A percentile compares a stretch with the other conserved stretches of the same genome.
phyloP scores from a whole-genome alignment of 1,140 invertebrate genomes.

The Cecropterus lyciades region DNA sequence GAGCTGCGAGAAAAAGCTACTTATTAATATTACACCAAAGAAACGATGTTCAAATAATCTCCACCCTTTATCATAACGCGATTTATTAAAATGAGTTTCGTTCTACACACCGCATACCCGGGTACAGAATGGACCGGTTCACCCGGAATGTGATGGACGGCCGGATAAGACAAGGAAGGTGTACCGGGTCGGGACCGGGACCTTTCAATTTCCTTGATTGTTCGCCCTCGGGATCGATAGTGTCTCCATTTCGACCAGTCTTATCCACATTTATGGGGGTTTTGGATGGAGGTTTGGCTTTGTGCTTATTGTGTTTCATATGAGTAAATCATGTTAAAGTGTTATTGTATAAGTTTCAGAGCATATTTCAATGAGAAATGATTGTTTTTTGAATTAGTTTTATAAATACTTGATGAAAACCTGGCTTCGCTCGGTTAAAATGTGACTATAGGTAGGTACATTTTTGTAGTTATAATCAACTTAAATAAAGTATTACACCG shows the following conservation, averaged over 20 bases:
- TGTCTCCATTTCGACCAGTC: conserved; percentile 18
- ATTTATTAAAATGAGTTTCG: conserved; percentile 16
- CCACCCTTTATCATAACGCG: conserved; percentile 3
- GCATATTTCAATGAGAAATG: too few relatives aligned
- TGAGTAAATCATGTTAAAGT: background rate
- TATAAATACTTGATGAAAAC: too few relatives aligned
- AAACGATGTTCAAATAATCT: too few relatives aligned
- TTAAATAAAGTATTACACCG: too few relatives aligned
- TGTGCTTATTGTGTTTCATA: background rate
- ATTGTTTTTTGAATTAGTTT: too few relatives aligned
- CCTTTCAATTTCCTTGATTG: conserved; percentile 37
- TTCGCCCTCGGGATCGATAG: conserved; percentile 28
- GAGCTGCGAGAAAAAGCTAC: too few relatives aligned
- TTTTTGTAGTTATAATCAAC: too few relatives aligned
- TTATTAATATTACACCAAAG: too few relatives aligned
- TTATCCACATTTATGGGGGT: background rate
- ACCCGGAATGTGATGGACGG: conserved; percentile 26
- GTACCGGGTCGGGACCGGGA: conserved; percentile 25
- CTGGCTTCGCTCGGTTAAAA: too few relatives aligned
- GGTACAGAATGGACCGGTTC: conserved; percentile 15
- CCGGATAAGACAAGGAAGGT: conserved; percentile 26
- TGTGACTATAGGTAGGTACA: too few relatives aligned
- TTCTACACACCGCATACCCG: conserved; percentile 19
- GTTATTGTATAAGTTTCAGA: background rate
- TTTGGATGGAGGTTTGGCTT: background rate